Base-by-base conservation (phyloP, 2,797 vertebrate species). In the Acanthopagrus latus region DNA sequence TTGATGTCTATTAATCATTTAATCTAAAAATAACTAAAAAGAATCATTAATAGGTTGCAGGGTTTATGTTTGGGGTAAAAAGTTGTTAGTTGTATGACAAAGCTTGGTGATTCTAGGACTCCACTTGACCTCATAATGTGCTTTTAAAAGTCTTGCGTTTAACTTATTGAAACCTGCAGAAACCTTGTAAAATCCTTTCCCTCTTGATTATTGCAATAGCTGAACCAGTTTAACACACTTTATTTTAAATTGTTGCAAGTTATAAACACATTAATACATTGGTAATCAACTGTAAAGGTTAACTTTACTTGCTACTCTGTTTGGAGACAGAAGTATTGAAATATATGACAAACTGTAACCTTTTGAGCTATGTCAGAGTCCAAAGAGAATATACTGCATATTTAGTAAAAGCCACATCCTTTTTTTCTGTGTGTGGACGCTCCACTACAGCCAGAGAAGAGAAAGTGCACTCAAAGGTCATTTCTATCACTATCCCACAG, bases 401-500 rank as follows among this genome's bases (percentile, higher is more conserved):
- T 75, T 25, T 21, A 67, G 21, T 76, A 74, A 66, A 88, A 83
- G n/a, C 78, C 81, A 71, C 75, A 63, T 83, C 72, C 68, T 74
- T 64, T 59, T 59, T 71, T 71, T 41, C 12, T 65, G 23, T 69
- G 65, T 75, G 75, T 80, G 62, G 82, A 81, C 78, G 47, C 67
- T 80, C 18, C 11, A 21, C 76, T 78, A n/a, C 43, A 74, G 60
- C 68, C 46, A 71, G 75, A 82, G 70, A 62, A 46, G 55, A 75
- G 43, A 74, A 77, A 83, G 90, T 90, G 89, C 91, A 90, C 68
- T 65, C 80, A 78, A 81, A 92, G 92, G 92, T 94, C 92, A 91
- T 64, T 78, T 68, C 75, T 84, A 62, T 87, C 82, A 82, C 84
- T 63, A 78, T 76, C 88, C 86, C 84, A 86, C 81, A 51, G 71